phyloP scores from a whole-genome alignment of 2,797 vertebrate species.

The Eleutherodactylus coqui region DNA sequence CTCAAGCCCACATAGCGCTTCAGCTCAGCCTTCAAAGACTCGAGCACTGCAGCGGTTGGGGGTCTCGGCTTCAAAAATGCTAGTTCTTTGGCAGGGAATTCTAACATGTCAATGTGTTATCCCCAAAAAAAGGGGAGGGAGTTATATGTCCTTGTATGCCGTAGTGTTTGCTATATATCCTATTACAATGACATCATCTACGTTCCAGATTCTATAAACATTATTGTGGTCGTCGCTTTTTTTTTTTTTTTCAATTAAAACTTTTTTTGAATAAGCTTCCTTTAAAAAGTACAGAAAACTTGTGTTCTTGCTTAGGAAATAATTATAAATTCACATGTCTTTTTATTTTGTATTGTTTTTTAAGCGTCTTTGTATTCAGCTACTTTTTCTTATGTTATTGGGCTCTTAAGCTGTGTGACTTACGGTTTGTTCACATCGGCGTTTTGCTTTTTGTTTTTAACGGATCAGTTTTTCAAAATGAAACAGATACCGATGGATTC shows the following conservation, averaged over 20 bases:
- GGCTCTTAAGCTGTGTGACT: too few species aligned
- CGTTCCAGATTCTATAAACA: not conserved
- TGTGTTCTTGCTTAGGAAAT: not conserved
- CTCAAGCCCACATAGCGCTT: conserved; percentile 81
- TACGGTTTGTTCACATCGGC: too few species aligned
- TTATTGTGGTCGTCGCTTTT: not conserved
- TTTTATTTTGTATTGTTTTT: too few species aligned
- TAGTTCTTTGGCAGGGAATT: conserved; percentile 80
- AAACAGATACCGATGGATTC: too few species aligned
- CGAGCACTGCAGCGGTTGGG: conserved; percentile 76
- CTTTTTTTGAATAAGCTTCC: not conserved
- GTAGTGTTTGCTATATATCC: not conserved
- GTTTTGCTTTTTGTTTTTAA: too few species aligned
- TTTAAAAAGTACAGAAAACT: not conserved
- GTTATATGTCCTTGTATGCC: not conserved
- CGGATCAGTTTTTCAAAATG: too few species aligned
- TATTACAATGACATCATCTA: not conserved
- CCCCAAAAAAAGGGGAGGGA: conserved; percentile 68
- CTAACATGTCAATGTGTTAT: conserved; percentile 83
- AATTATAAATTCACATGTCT: too few species aligned
- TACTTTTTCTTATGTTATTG: too few species aligned
- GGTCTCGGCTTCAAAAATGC: conserved; percentile 75
- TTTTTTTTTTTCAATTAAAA: not conserved
- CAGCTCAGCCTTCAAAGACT: conserved; percentile 84
- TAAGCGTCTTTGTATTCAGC: too few species aligned